Base-by-base conservation (phyloP, 2,888 invertebrate species). In the Polydrusus tereticollis region DNA sequence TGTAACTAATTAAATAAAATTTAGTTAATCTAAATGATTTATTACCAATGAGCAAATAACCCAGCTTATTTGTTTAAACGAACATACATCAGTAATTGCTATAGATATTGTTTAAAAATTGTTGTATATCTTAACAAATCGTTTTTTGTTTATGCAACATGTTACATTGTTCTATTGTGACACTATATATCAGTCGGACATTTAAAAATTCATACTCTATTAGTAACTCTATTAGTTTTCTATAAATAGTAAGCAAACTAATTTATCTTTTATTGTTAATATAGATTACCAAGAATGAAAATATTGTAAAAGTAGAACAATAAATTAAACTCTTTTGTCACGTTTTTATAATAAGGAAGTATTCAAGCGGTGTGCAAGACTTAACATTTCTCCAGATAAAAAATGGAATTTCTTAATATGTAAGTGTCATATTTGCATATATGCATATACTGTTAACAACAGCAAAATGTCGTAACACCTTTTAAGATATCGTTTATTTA, bases 331-430 rank as follows among this genome's bases (percentile, higher is more conserved):
- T 14, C 60, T 41, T 43, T 43, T 58, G 66, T 55, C 66, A 66
- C 66, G 57, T 66, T 66, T 20, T 20, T 21, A 26, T 45, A 33
- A 66, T 58, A 66, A 66, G 66, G 66, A 66, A 66, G 58, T 66
- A 29, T 43, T 66, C 45, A 66, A 20, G 3, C 18, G 10, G 7
- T 33, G 36, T 23, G 23, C 16, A 29, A 66, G 16, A 58, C 43
- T 41, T 43, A 41, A 20, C 43, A 57, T 45, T 55, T 55, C 26
- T 14, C 52, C 18, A 14, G 52, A 65, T 65, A 65, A 65, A 65
- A 60, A 60, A 36, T 36, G 18, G 14, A 18, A 57, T 33, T 57
- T 29, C 57, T 18, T 57, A 57, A 29, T 57, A 57, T 36, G 33
- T 16, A 33, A 38, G 1, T 38, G 10, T 18, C 20, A 45, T 45